Evolutionary conservation across 1,140 invertebrate species (phyloP).

Genomic region (Propsilocerus akamusi): DNA sequence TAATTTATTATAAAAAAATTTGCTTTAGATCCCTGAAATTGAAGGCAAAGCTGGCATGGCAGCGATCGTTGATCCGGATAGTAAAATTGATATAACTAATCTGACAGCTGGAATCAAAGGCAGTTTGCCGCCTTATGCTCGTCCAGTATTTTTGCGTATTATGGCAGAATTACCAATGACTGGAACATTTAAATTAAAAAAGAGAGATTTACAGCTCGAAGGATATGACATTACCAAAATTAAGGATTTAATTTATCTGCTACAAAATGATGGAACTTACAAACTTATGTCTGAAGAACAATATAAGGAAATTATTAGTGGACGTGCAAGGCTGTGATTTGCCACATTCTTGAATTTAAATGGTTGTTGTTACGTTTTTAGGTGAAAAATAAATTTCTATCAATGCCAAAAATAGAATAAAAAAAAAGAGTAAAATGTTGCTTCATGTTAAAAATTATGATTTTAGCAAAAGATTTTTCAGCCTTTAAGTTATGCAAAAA

Average conservation of each 20-base stretch:
- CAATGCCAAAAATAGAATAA: no score
- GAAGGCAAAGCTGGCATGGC: conserved; percentile 95
- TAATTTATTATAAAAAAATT: conserved; percentile 1
- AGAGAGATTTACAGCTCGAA: conserved; percentile 60
- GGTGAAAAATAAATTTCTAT: no score
- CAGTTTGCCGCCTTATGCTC: conserved; percentile 62
- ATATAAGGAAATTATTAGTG: conserved; percentile 41
- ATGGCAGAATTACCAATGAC: conserved; percentile 63
- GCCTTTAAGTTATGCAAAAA: no score
- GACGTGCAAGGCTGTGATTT: conserved; percentile 36
- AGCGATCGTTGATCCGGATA: conserved; percentile 62
- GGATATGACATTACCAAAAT: conserved; percentile 46
- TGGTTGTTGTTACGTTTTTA: no score
- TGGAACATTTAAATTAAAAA: conserved; percentile 83
- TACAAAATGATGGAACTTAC: conserved; percentile 42
- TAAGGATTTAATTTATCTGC: conserved; percentile 54
- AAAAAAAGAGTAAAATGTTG: no score
- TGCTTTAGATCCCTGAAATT: conserved; percentile 44
- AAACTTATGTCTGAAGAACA: conserved; percentile 43
- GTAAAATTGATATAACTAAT: conserved; percentile 40
- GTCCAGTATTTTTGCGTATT: conserved; percentile 77
- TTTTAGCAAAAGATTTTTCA: no score
- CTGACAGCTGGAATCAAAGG: conserved; percentile 43
- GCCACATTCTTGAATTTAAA: no score
- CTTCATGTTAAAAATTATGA: no score